phyloP scores from a whole-genome alignment of 2,113 vertebrate genomes.

The Phasianus colchicus region DNA sequence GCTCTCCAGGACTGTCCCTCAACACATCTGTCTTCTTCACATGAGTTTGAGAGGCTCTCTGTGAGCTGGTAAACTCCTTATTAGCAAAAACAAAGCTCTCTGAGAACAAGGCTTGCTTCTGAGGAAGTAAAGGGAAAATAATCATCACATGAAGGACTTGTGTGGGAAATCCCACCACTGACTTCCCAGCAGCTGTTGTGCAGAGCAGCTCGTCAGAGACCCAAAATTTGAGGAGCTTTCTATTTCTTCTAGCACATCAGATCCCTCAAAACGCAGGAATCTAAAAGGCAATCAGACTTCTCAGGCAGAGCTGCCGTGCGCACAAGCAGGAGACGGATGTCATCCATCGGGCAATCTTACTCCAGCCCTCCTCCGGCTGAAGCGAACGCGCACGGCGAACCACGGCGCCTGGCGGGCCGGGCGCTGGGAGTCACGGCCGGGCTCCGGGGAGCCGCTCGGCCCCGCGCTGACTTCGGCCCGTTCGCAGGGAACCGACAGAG shows the following conservation, averaged over 20 bases:
- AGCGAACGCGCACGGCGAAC: rapidly evolving
- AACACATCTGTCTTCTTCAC: background rate
- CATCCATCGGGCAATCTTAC: background rate
- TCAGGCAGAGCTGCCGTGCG: background rate
- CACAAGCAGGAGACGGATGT: background rate
- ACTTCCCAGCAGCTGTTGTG: background rate
- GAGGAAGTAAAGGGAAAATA: background rate
- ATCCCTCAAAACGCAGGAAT: background rate
- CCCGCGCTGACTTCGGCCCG: too few species aligned
- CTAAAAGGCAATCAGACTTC: background rate
- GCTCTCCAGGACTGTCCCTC: background rate
- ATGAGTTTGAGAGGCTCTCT: background rate
- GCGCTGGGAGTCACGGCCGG: too few species aligned
- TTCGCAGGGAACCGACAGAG: background rate
- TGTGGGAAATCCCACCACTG: background rate
- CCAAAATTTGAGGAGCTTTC: background rate
- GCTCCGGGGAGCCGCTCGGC: background rate
- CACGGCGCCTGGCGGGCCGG: too few species aligned
- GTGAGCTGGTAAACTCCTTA: background rate
- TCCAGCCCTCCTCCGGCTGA: background rate
- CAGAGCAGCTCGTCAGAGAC: background rate
- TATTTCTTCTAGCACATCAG: background rate
- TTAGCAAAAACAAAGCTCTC: background rate
- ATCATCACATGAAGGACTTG: background rate
- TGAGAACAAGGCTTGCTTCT: background rate